Base-by-base conservation (phyloP, 2,797 vertebrate genomes). In the Paratrypauchen microcephalus region DNA sequence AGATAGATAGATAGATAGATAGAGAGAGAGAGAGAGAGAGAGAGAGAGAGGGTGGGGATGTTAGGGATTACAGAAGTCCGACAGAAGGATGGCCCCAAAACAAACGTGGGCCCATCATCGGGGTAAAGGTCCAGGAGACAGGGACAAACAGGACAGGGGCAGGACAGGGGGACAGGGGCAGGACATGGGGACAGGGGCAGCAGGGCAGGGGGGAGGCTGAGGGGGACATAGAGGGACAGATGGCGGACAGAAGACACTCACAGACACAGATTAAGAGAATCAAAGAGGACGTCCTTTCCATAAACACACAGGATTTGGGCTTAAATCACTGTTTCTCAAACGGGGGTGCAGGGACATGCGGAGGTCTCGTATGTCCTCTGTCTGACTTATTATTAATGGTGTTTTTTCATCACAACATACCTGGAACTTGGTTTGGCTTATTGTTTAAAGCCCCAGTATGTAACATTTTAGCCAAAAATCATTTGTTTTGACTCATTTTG, bases 1-100 rank as follows among this genome's bases (percentile, higher is more conserved):
- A 30, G 28, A 30, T 30, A 30, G 28, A 30, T 30, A 47, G 12
- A 47, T 47, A 16, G 45, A 16, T 5, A 8, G 50, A 52, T 6
- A 52, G 50, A 52, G 0, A 52, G 19, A 52, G 2, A n/a, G 47
- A 50, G 47, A 50, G 47, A 18, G 47, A 19, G 16, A 18, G 47
- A 18, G 15, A 26, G 24, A 26, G 24, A 26, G 24, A 26, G 32
- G 39, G 16, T 65, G 60, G 60, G 67, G 23, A 52, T 26, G 13
- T 28, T 4, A 62, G 67, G 85, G 89, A 91, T 92, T 87, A 92
- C 87, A 86, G 86, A 62, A 7, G 79, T 62, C n/a, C 81, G 82
- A 82, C 81, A 82, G 65, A 85, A 56, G 86, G 85, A 89, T 86
- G 83, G 81, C 80, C 80, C 82, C 87, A 81, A 89, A 88, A 87